Evolutionary conservation across 2,113 vertebrate genomes (phyloP), one percentile per base, ranked within the genome.

Genomic region (Gavia stellata): DNA sequence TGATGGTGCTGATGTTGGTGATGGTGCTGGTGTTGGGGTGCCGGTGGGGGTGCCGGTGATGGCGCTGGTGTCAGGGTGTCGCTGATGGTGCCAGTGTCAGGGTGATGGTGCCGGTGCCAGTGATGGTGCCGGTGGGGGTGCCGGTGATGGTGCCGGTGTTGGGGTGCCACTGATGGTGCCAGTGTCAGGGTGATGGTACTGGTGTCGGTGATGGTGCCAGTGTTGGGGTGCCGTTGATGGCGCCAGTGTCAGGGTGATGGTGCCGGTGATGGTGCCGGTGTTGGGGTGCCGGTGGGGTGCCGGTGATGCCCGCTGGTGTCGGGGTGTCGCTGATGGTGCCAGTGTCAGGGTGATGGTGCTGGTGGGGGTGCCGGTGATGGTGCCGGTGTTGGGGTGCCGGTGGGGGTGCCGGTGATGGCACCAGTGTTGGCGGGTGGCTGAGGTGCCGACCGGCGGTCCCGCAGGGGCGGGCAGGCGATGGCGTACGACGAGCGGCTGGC

Each of bases 401-500:
- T 74, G 61, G 42, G 42, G 42, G 42, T 42, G 42, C 42, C 42
- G 42, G 42, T 42, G 42, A 14, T 42, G 42, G 42, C 14, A 36
- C 28, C 53, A 29, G 52, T 47, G 19, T 10, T 33, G 25, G 42
- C 17, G 42, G 15, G 47, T 14, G 10, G 10, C 49, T 9, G 77
- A 70, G 58, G 38, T 31, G 1, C n/a, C 8, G 45, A 20, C 38
- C 31, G 0, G 36, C 6, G 9, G 9, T 20, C 63, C 86, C 4
- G 3, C 94, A 98, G 98, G 98, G 95, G 91, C 73, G 21, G 82
- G 92, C 87, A n/a, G 98, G 98, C 98, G 93, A 99, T 99, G 99
- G 99, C 99, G 91, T 98, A 99, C 83, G 98, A 99, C 45, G 98
- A 99, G 97, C 99, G 97, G 98, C 97, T 99, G 95, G 99, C 99